Percentiles rank a stretch among this genome's conserved stretches.
Conservation (phyloP, 2,888 invertebrate species). For the Drosophila tripunctata region DNA sequence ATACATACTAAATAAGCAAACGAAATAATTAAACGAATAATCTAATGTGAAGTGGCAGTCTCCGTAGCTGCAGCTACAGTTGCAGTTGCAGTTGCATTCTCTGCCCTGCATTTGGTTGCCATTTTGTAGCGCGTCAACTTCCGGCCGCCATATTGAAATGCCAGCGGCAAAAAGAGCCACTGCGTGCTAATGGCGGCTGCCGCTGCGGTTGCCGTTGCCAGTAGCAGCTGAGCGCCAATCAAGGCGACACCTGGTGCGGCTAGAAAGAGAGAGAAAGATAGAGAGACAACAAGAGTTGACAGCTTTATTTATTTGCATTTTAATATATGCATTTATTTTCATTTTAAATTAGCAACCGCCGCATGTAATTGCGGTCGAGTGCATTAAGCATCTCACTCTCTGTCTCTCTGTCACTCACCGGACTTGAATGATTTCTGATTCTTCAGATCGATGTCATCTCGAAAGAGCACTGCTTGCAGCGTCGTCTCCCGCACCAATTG, state of each 20-base stretch:
- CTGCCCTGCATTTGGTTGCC: conserved; percentile 16
- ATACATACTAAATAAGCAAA: conserved; percentile 18
- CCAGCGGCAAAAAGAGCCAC: conserved; percentile 60
- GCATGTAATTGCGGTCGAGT: conserved; percentile 65
- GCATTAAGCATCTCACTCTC: too few species aligned
- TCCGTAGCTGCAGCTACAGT: background rate
- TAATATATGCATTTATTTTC: conserved; percentile 67
- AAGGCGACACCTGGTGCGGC: conserved; percentile 45
- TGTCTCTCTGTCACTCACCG: too few species aligned
- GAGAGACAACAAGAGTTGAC: background rate
- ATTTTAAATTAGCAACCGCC: conserved; percentile 73
- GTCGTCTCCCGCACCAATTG: conserved; percentile 73
- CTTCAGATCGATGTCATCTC: conserved; percentile 78
- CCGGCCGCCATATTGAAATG: conserved; percentile 71
- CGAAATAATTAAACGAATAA: background rate
- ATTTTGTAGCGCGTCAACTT: conserved; percentile 71
- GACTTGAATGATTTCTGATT: conserved; percentile 83
- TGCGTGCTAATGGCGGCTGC: conserved; percentile 50
- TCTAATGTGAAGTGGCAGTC: conserved; percentile 14
- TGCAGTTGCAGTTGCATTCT: background rate
- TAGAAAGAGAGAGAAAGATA: background rate
- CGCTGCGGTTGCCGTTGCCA: conserved; percentile 62
- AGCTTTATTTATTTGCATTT: conserved; percentile 61
- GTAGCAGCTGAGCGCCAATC: conserved; percentile 48
- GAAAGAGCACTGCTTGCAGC: conserved; percentile 71